Conservation (phyloP, 2,113 vertebrate genomes). For the Sceloporus undulatus region DNA sequence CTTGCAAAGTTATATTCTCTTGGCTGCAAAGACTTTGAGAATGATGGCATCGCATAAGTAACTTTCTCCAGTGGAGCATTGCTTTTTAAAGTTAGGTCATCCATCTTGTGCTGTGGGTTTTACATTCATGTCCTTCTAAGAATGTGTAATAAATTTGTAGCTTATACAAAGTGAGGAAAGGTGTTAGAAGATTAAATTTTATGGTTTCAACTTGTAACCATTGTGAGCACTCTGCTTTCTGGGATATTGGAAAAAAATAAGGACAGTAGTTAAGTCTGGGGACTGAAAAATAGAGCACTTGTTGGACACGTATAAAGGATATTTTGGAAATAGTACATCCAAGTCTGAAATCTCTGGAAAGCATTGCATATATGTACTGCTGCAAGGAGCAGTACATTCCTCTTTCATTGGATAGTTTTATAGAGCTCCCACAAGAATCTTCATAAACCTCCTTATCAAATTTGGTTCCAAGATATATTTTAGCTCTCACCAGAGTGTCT, state of each 20-base stretch:
- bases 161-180: slow-evolving; percentile 28
- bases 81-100: slow-evolving; percentile 3
- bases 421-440: background rate
- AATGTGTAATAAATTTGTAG: slow-evolving; percentile 10
- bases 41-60: slow-evolving; percentile 4
- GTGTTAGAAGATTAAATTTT: slow-evolving; percentile 22
- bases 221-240: background rate
- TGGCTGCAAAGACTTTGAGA: background rate
- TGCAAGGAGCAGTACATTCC: background rate
- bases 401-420: background rate
- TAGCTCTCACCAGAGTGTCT: background rate
- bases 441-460: background rate
- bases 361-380: background rate
- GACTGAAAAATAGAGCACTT: background rate
- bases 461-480: background rate
- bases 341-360: background rate
- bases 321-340: background rate
- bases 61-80: slow-evolving; percentile 21
- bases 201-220: slow-evolving; percentile 25
- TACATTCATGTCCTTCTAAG: slow-evolving; percentile 3
- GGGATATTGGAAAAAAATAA: background rate
- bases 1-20: background rate
- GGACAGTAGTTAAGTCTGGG: background rate
- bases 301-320: background rate
- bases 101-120: background rate